Evolutionary conservation across 2,113 vertebrate species (phyloP).

Genomic region (Meleagris gallopavo): DNA sequence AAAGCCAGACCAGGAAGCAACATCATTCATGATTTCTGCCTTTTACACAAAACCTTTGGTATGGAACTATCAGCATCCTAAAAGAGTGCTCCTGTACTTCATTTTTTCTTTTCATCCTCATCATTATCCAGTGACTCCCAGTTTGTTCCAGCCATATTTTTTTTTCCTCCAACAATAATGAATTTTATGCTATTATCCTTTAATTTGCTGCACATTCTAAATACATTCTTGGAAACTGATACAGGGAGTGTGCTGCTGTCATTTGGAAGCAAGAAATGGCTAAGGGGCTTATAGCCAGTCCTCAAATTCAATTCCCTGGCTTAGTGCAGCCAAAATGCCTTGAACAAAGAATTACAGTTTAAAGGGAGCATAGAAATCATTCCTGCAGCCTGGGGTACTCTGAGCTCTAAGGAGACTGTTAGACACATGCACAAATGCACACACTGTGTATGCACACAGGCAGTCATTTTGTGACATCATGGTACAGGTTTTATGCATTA

Average conservation of each 20-base stretch:
- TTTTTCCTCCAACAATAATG: not conserved
- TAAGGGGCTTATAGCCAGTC: not conserved
- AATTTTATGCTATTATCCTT: not conserved
- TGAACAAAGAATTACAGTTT: not conserved
- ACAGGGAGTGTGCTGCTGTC: not conserved
- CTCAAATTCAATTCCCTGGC: not conserved
- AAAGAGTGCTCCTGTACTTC: not conserved
- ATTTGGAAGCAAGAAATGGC: not conserved
- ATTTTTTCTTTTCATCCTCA: not conserved
- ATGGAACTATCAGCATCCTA: not conserved
- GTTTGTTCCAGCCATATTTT: not conserved
- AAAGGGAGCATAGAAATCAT: not conserved
- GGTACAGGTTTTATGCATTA: not conserved
- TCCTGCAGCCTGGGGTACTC: not conserved
- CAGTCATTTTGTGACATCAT: not conserved
- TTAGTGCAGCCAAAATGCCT: not conserved
- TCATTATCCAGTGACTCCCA: not conserved
- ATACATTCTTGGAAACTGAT: not conserved
- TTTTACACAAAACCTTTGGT: not conserved
- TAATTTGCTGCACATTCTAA: not conserved
- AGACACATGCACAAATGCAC: fast-evolving
- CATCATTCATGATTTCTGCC: not conserved
- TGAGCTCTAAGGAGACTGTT: not conserved
- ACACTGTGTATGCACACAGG: not conserved
- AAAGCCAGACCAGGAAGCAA: not conserved